Evolutionary conservation across 2,797 vertebrate species (phyloP), one percentile per base, ranked within the genome.

Genomic region (Myripristis murdjan): DNA sequence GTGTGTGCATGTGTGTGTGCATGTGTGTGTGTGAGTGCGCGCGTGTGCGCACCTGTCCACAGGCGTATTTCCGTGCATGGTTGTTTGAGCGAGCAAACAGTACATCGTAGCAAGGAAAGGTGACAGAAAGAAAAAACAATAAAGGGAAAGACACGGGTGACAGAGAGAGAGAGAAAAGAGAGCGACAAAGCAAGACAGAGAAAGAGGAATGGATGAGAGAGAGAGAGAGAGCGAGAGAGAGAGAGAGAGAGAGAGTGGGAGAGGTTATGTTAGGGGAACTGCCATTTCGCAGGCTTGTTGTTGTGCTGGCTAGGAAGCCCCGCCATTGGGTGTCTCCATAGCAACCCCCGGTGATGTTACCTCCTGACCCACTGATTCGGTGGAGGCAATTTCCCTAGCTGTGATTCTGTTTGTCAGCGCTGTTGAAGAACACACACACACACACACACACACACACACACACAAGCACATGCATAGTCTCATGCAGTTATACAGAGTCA

Each of bases 261-360:
- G 80, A 86, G 90, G 90, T 91, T 91, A 90, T 35, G 62, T 88
- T 82, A 86, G 84, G 82, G 87, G 79, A 89, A 87, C 87, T 92
- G 89, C 85, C 79, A 81, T 91, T 92, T 92, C 80, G 68, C 91
- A 88, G 86, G 80, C 83, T 71, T 78, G 88, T 78, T 82, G 83
- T 89, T 91, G 82, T 82, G 81, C 86, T 77, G 85, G 76, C 83
- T 87, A 81, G 81, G 77, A 92, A 90, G 89, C 86, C 87, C 80
- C 69, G 66, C 90, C 88, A 92, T 92, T 93, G 91, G 93, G 86
- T 83, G 92, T 95, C 92, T 92, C 93, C 94, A 95, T 95, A 87
- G 93, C 92, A 95, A 95, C 94, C 89, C 86, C 83, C 47, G 63
- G 86, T 92, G 91, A 93, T 92, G 90, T 93, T 93, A 92, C 93